Evolutionary conservation across 2,888 invertebrate species (phyloP).

Genomic region (Globia sparganii): DNA sequence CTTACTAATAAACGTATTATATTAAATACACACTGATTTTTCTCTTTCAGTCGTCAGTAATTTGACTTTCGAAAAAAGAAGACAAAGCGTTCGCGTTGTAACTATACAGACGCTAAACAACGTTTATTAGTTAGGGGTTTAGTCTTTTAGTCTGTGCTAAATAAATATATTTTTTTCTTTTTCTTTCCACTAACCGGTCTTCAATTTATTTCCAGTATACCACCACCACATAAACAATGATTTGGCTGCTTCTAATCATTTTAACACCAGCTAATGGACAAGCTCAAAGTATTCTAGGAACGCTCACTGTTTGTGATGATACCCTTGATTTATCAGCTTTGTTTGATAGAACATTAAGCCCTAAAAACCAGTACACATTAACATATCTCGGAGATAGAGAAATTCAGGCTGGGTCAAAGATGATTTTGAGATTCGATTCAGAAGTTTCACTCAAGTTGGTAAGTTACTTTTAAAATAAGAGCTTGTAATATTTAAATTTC

Average conservation of each 20-base stretch:
- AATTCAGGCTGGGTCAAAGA: not conserved
- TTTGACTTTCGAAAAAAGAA: too few species aligned
- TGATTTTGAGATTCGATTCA: slow-evolving; percentile 14
- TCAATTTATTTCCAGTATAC: slow-evolving; percentile 6
- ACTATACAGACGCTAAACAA: too few species aligned
- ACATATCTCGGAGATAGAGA: slow-evolving; percentile 7
- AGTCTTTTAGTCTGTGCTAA: not conserved
- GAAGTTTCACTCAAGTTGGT: slow-evolving; percentile 5
- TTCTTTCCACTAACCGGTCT: not conserved
- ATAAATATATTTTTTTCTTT: not conserved
- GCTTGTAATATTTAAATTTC: too few species aligned
- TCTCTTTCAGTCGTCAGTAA: too few species aligned
- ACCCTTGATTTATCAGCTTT: not conserved
- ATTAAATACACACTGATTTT: too few species aligned
- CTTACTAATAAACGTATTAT: too few species aligned
- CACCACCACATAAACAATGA: not conserved
- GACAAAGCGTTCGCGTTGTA: too few species aligned
- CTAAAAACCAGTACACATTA: slow-evolving; percentile 5
- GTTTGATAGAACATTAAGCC: not conserved
- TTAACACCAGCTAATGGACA: not conserved
- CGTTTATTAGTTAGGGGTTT: too few species aligned
- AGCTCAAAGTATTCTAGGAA: not conserved
- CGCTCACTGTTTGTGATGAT: not conserved
- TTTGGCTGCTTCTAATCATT: not conserved
- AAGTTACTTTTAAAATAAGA: slow-evolving; percentile 1